Evolutionary conservation across 1,140 invertebrate species (phyloP), one percentile per base, ranked within the genome.

Genomic region (Ruditapes philippinarum): DNA sequence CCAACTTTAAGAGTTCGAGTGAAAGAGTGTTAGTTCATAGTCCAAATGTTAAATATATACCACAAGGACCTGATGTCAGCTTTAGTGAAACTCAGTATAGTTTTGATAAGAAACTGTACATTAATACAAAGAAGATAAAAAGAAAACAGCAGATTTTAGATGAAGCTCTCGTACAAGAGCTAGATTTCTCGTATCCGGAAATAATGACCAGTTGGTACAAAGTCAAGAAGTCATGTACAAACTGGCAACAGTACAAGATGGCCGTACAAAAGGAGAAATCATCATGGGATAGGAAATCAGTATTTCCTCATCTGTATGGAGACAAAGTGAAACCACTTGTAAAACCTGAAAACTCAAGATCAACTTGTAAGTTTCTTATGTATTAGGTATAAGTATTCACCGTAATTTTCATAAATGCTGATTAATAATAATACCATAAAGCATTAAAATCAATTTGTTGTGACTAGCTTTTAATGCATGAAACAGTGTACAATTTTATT

Each of bases 1-100:
- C 93, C 36, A 82, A 92, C 65, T 92, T 94, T 78, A 91, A 84
- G 22, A 76, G 42, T 28, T 38, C 40, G 0, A 60, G 90, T 14
- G 42, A 88, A 40, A 45, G 28, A 17, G 60, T 88, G 19, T 42
- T 4, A 14, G 42, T 88, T 31, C 2, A 45, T 11, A 42, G 42
- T 36, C 57, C 85, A 17, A 33, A 80, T 33, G 28, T 31, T 12
- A n/a, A 28, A 3, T 70, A 76, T 31, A 70, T 78, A 0, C 85
- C 85, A 12, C 74, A 78, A 17, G 74, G 62, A 2, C 54, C 2
- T 17, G 49, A 60, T 0, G 22, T 42, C 22, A 12, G 22, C 28
- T 40, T 54, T 19, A 14, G 22, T 42, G 19, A 45, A 33, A 2
- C 17, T 22, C 25, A 62, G n/a, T 88, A 88, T 49, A 60, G 19